phyloP scores from a whole-genome alignment of 2,113 vertebrate species.

The Thunnus maccoyii region DNA sequence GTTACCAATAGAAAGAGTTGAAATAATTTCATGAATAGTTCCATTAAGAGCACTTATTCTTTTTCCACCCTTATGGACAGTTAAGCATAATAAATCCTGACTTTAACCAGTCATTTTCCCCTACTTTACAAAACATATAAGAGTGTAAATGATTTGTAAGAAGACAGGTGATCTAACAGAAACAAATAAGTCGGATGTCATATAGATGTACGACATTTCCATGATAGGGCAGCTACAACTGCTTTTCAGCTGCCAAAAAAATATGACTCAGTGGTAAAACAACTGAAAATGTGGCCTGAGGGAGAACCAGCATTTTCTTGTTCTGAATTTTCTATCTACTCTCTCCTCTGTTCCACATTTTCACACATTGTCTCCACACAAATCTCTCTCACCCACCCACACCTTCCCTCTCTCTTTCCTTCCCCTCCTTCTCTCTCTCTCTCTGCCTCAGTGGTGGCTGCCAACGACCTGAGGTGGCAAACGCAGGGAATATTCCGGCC shows the following conservation, averaged over 20 bases:
- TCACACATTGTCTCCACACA: conserved; percentile 42
- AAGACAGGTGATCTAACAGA: no score
- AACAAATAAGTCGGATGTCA: no score
- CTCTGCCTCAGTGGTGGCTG: conserved; percentile 90
- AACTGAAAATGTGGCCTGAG: conserved; percentile 31
- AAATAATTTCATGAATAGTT: no score
- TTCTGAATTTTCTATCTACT: conserved; percentile 28
- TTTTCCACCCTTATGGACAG: no score
- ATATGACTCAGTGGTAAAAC: conserved; percentile 3
- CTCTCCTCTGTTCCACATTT: conserved; percentile 12
- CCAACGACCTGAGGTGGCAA: conserved; percentile 98
- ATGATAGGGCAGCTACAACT: no score
- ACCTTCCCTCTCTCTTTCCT: conserved; percentile 33
- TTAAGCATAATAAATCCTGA: no score
- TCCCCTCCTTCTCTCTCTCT: conserved; percentile 4
- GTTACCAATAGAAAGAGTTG: no score
- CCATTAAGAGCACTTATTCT: no score
- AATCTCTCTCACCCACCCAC: conserved; percentile 20
- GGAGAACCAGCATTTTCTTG: conserved; percentile 44
- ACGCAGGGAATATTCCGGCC: conserved; percentile 98
- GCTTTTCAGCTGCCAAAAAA: conserved; percentile 30
- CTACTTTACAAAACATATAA: no score
- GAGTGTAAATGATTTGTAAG: no score
- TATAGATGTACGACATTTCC: no score
- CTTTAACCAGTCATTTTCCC: no score